phyloP scores from a whole-genome alignment of 2,113 vertebrate species.

The Chaetodon trifascialis region DNA sequence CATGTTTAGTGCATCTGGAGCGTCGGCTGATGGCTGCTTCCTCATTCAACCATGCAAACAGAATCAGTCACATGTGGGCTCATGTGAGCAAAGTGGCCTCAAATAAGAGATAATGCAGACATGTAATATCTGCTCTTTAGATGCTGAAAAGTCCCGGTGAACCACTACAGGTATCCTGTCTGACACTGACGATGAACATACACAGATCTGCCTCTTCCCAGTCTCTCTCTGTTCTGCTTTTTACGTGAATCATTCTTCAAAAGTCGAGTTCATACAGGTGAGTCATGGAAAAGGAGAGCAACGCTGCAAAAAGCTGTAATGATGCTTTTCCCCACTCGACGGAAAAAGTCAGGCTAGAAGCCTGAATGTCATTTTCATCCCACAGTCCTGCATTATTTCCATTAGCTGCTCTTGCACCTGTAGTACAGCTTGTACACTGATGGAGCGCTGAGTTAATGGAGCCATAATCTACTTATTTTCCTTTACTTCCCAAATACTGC shows the following conservation, averaged over 20 bases:
- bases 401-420: background rate
- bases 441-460: background rate
- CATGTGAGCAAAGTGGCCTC: no score
- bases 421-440: background rate
- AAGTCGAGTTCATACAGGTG: slow-evolving; percentile 15
- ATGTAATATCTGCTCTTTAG: no score
- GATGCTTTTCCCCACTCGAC: background rate
- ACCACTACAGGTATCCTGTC: background rate
- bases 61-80: no score
- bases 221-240: background rate
- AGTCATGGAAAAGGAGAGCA: background rate
- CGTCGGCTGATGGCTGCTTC: no score
- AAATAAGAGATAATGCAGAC: no score
- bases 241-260: slow-evolving; percentile 26
- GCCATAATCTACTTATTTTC: no score
- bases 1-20: no score
- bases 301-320: slow-evolving; percentile 12
- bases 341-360: background rate
- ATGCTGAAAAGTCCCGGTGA: no score
- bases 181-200: background rate
- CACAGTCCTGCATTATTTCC: background rate
- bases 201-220: background rate
- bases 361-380: background rate
- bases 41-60: no score
- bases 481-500: background rate